phyloP scores from a whole-genome alignment of 2,113 vertebrate species.

The Xenus cinereus region DNA sequence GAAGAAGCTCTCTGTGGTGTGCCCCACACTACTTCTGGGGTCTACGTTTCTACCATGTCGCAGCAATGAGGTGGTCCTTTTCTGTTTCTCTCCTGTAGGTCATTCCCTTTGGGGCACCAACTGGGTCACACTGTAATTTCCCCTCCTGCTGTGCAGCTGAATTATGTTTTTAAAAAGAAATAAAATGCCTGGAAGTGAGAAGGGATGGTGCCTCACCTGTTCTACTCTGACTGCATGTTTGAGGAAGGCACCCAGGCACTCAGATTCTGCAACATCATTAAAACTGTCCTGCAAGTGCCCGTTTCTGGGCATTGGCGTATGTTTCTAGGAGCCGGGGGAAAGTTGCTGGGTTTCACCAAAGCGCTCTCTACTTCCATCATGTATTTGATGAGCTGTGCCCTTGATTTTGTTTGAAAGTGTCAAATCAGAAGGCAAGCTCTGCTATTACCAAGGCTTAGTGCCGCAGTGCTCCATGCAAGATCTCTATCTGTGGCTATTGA shows the following conservation, averaged over 20 bases:
- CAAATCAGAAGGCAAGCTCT: background rate
- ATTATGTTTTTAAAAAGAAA: background rate
- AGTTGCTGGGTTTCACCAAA: background rate
- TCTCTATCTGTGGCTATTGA: background rate
- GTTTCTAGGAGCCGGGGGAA: background rate
- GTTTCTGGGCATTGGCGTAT: background rate
- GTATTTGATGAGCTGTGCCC: background rate
- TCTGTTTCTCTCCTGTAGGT: background rate
- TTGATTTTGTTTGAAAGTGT: background rate
- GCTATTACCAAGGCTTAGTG: background rate
- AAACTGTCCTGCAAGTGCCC: background rate
- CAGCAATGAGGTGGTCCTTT: background rate
- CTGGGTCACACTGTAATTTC: background rate
- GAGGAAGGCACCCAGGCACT: background rate
- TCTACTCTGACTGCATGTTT: background rate
- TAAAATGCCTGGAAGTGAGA: background rate
- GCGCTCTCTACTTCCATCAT: background rate
- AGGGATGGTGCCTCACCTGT: background rate
- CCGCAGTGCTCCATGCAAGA: rapidly evolving
- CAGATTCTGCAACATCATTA: background rate
- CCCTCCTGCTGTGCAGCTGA: background rate
- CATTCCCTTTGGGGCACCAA: background rate
- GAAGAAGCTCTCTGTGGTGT: background rate
- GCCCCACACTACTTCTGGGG: background rate
- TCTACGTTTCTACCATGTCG: background rate